Conservation (phyloP, 2,113 vertebrate species). For the Muscicapa adusta region DNA sequence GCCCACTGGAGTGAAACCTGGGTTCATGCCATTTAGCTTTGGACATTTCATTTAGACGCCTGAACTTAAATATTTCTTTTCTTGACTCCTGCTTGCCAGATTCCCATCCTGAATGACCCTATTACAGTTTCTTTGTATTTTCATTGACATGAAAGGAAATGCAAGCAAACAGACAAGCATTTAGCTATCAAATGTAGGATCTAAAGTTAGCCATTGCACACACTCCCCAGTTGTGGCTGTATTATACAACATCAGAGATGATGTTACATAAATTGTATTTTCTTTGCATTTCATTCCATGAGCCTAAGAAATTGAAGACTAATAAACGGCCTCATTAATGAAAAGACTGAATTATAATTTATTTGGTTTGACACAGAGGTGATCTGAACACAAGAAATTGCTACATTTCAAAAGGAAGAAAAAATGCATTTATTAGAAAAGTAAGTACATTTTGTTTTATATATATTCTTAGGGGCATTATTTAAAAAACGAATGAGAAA, state of each 20-base stretch:
- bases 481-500: neutral
- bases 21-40: neutral
- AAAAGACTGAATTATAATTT: neutral
- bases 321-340: neutral
- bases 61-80: neutral
- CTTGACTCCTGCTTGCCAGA: neutral
- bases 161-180: neutral
- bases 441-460: neutral
- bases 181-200: neutral
- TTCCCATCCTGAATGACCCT: neutral
- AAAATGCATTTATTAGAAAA: neutral
- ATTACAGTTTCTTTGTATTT: neutral
- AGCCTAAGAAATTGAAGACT: neutral
- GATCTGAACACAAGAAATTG: neutral
- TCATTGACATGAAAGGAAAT: neutral
- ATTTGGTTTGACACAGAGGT: neutral
- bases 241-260: conserved; percentile 13
- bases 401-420: neutral
- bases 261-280: conserved; percentile 31
- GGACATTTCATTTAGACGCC: neutral
- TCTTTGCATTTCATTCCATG: neutral
- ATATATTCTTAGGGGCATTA: neutral
- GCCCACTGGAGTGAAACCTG: neutral
- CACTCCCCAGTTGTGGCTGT: neutral
- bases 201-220: neutral